Evolutionary conservation across 2,113 vertebrate species (phyloP), one percentile per base, ranked within the genome.

Genomic region (Bambusicola thoracicus): DNA sequence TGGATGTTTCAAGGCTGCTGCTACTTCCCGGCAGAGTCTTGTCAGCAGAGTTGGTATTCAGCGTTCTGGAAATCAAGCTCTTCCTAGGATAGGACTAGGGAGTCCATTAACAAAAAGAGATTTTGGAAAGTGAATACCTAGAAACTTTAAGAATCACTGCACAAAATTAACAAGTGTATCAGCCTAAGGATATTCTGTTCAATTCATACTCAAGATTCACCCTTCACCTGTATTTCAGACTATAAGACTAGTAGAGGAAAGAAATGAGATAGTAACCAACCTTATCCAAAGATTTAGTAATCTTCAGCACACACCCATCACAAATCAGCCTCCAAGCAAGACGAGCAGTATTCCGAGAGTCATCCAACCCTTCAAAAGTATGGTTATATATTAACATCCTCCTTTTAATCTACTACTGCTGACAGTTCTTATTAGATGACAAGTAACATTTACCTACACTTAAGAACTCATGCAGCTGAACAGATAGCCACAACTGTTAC

Each of bases 231-330:
- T 51, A 44, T 92, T 82, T 53, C 83, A 58, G 76, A 74, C 49
- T 85, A 65, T 68, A 72, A 90, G 78, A 85, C 69, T 83, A 97
- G 53, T 48, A 65, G 93, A 69, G 59, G 67, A 61, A 66, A 96
- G 59, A 78, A 30, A 58, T 0, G 1, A 95, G 94, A 74, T 76
- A 93, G 85, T 86, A 91, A 99, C 99, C 98, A 97, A 99, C 99
- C 98, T 98, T 97, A 81, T 98, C 97, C 79, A 98, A 97, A 63
- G 97, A 98, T 89, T 98, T 98, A 5, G 99, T 99, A 78, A 98
- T 95, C 97, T 98, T 99, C 97, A 99, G 98, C 73, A 98, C 85
- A 93, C 99, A 99, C n/a, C 99, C 98, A 51, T 99, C 99, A 62
- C 94, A 97, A 91, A 99, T 98, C 98, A 99, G 98, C 94, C 98